Evolutionary conservation across 2,113 vertebrate genomes (phyloP), one percentile per base, ranked within the genome.

Genomic region (Oryzias javanicus): DNA sequence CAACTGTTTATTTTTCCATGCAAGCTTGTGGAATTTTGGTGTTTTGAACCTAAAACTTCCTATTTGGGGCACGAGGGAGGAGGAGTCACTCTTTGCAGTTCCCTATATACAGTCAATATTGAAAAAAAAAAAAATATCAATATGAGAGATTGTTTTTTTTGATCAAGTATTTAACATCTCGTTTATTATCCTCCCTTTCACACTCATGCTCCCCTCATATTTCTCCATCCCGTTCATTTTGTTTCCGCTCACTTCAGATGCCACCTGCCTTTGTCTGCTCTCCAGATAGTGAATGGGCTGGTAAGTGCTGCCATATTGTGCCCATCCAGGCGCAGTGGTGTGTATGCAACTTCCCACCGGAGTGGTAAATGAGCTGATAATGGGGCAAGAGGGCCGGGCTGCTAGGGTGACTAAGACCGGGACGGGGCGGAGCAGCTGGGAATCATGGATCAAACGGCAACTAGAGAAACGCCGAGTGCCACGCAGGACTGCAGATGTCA

Each of bases 231-330:
- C 55, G 68, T 79, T 80, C 76, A 78, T 78, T 69, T 67, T 59
- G 40, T 20, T 63, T 61, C 62, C 70, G 57, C 60, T 77, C 59
- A 78, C 77, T 72, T 72, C 52, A 52, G 66, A 65, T 22, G 52
- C 64, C 27, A 60, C 59, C 46, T 61, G 59, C 49, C 57, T 74
- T 69, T 69, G 62, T 67, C 59, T 73, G 67, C 50, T 46, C 64
- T 57, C 63, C 72, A 70, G 50, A 70, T 69, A 78, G 79, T 86
- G 84, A 86, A 88, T 83, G 70, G 83, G 56, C 63, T 72, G 63
- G 71, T 86, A 84, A 90, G 85, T 86, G 86, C 81, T 78, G 82
- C 82, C 89, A 90, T 91, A 88, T 90, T 89, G 88, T 80, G 82
- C 68, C 74, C 86, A 88, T 83, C 74, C 80, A 88, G 80, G 89